Evolutionary conservation across 2,113 vertebrate species (phyloP), one percentile per base, ranked within the genome.

Genomic region (Solea senegalensis): DNA sequence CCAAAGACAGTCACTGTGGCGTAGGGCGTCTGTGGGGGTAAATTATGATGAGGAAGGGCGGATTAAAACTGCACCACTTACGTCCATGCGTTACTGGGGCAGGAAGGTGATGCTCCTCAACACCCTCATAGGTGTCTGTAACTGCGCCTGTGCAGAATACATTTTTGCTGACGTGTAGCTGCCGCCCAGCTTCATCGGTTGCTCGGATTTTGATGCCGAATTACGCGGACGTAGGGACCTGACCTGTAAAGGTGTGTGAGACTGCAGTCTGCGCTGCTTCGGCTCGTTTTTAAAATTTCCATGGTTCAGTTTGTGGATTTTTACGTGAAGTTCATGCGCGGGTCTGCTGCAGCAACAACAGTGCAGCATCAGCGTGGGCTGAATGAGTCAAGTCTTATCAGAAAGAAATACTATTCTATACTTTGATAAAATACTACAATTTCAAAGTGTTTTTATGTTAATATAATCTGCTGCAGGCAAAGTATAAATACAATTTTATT

Each of bases 111-210:
- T 80, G 72, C 41, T 50, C 85, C 61, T 66, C 74, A 90, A 90
- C 44, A 75, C 83, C 12, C 63, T 26, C 10, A 74, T 81, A 89
- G 87, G 76, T 88, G 90, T 41, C 88, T 70, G 11, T 8, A 34
- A 75, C 65, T 70, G 75, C 85, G 91, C 92, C 91, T 92, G 92
- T 81, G 52, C 72, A 78, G 76, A 93, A 91, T 67, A 4, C 67
- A 75, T 7, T 54, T 44, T 39, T 41, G 69, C 80, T 84, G 72
- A 76, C 74, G 69, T 72, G 76, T 71, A 11, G 50, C 57, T n/a
- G 26, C 65, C 8, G 7, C 13, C 2, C 10, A 8, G 26, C 14
- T 53, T 15, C 11, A 56, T 48, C 15, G 39, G 9, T 52, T 14
- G 39, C 16, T n/a, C 21, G 0, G 1, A 7, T 72, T 58, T 67